A percentile compares a stretch with the other conserved stretches of the same genome.
These are phyloP conservation scores for Chauna torquata DNA, from an alignment of 2,113 vertebrate species.

Conservation along the genomic window DNA sequence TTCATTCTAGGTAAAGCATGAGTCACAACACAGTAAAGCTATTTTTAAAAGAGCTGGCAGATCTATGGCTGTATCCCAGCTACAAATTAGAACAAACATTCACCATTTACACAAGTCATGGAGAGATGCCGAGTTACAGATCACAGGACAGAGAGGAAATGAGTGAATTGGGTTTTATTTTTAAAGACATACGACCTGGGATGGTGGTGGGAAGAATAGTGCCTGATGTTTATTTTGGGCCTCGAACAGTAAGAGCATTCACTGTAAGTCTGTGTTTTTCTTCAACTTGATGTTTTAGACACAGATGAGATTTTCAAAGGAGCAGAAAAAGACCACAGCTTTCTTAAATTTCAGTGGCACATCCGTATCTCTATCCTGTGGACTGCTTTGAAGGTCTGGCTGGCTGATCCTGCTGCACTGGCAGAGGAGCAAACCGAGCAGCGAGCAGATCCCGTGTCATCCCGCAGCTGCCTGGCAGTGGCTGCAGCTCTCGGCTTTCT, in stretches of 20 bases:
- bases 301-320: not conserved
- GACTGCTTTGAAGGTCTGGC: not conserved
- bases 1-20: not conserved
- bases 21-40: slow-evolving; percentile 21
- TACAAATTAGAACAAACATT: slow-evolving; percentile 1
- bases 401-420: not conserved
- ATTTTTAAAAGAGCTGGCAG: not conserved
- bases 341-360: not conserved
- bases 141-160: not conserved
- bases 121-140: not conserved
- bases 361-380: not conserved
- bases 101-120: not conserved
- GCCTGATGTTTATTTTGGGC: not conserved
- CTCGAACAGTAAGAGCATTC: not conserved
- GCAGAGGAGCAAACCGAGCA: not conserved
- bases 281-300: not conserved
- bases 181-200: not conserved
- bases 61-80: not conserved
- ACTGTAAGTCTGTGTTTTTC: not conserved
- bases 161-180: not conserved
- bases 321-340: not conserved
- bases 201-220: not conserved
- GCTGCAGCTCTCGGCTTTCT: not conserved
- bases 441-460: not conserved
- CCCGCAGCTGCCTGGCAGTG: not conserved